Base-by-base conservation (phyloP, 2,113 vertebrate species). In the Nicator chloris region DNA sequence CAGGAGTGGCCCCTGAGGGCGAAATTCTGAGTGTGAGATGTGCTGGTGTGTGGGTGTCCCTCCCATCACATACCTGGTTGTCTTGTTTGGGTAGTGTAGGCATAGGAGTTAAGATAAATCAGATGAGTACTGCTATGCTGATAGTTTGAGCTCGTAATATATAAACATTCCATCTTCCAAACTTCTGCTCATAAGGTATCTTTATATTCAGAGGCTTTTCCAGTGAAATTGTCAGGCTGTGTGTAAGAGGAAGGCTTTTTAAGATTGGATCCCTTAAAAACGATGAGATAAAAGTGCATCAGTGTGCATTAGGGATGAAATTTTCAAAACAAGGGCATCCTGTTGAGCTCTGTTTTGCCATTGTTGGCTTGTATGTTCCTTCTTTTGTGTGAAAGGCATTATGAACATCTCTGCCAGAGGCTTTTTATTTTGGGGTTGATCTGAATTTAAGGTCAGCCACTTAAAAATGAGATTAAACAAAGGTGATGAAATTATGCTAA, bases 151-250 rank as follows among this genome's bases (percentile, higher is more conserved):
- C 47, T 70, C 0, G 0, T 61, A 76, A 50, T 45, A 27, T 54
- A 85, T 47, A 59, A 72, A 70, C 1, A 9, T 16, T 30, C 24
- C 2, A 2, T 69, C 59, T 82, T 73, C 66, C 84, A 85, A 28
- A 11, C 18, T 40, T 68, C 47, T 71, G 15, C 44, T 71, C 23
- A 2, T 70, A 45, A 88, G 63, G 14, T n/a, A 42, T 27, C 88
- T 93, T 83, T 81, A 68, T 92, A 92, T 81, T 90, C 64, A 88
- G 7, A 7, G n/a, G 24, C 26, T 86, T 96, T 83, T 95, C 72
- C 92, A 84, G 30, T 75, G 57, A 78, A 33, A 37, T 92, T 73
- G 57, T 81, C 82, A 81, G 56, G 13, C 47, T 78, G 51, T 42
- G 63, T 88, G 20, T n/a, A 86, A 81, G 60, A 93, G 37, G 35